Base-by-base conservation (phyloP, 2,888 invertebrate species). In the Scotopteryx bipunctaria region DNA sequence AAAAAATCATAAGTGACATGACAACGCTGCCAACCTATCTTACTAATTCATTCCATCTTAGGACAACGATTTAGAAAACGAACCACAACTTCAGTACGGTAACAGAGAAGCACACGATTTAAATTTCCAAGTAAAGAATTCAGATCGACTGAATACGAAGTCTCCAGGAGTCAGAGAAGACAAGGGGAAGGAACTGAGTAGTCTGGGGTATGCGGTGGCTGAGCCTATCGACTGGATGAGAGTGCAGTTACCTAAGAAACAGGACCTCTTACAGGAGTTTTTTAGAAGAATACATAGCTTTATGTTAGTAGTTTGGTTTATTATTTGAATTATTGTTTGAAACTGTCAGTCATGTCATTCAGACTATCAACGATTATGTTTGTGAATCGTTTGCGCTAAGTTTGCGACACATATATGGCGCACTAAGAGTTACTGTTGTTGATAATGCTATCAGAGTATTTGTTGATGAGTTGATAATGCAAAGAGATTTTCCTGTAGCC, bases 261-360 rank as follows among this genome's bases (percentile, higher is more conserved):
- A 91, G 61, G 94, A 94, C 71, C 75, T 94, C 23, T 93, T 93
- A 75, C 91, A 93, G 66, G 93, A 94, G 67, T 86, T 94, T 55
- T 92, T 92, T 63, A 86, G 92, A 19, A 88, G 94, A 59, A 92
- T 94, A 56, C 93, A 92, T 32, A 94, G 93, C 75, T 93, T 92
- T 71, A 92, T 92, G 94, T 94, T 85, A 88, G 89, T 40, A n/a
- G 6, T 15, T 8, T 16, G 16, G 3, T 8, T 4, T 13, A 6
- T 11, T 31, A 17, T 1, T n/a, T 15, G n/a, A 6, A 17, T 15
- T 31, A 4, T 31, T 27, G 27, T 27, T 8, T 19, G n/a, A n/a
- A n/a, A n/a, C n/a, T n/a, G n/a, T n/a, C n/a, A n/a, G n/a, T n/a
- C n/a, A n/a, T n/a, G n/a, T n/a, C n/a, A n/a, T n/a, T n/a, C n/a